Percentiles rank a stretch among this genome's conserved stretches.
Evolutionary conservation across 2,888 invertebrate genomes (phyloP).

Genomic region (Tanaodytes sp.): DNA sequence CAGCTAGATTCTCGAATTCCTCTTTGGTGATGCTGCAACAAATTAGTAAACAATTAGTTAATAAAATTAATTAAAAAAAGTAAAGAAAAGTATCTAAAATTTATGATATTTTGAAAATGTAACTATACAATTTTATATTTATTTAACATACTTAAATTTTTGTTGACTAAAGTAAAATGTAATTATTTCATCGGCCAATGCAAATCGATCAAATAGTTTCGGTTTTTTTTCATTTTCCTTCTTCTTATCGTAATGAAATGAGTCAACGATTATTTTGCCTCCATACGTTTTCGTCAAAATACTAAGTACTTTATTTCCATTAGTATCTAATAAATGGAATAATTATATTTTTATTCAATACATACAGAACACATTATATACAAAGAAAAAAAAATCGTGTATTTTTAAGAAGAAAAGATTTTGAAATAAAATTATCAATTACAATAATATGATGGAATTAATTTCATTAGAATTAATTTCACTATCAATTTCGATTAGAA

Average conservation of each 20-base stretch:
- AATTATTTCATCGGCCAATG: constrained; percentile 14
- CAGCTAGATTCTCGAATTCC: background rate
- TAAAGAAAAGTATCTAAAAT: too few relatives aligned
- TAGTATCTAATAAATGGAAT: too few relatives aligned
- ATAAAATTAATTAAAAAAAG: too few relatives aligned
- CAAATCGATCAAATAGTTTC: constrained; percentile 12
- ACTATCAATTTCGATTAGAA: too few relatives aligned
- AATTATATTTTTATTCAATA: too few relatives aligned
- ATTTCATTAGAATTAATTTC: too few relatives aligned
- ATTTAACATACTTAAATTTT: constrained; percentile 2
- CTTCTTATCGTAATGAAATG: constrained; percentile 7
- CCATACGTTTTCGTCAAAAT: constrained; percentile 8
- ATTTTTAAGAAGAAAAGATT: too few relatives aligned
- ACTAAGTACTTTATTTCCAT: constrained; percentile 1
- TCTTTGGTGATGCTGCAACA: background rate
- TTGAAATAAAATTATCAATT: background rate
- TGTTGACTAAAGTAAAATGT: constrained; percentile 7
- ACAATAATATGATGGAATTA: too few relatives aligned
- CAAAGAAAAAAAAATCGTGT: too few relatives aligned
- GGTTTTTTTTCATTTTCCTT: constrained; percentile 13
- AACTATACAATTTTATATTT: background rate
- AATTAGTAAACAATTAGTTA: background rate
- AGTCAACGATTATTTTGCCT: constrained; percentile 3
- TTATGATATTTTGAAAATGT: background rate
- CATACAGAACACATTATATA: too few relatives aligned